phyloP scores from a whole-genome alignment of 2,888 invertebrate species.

The Listrodromus nycthemerus region DNA sequence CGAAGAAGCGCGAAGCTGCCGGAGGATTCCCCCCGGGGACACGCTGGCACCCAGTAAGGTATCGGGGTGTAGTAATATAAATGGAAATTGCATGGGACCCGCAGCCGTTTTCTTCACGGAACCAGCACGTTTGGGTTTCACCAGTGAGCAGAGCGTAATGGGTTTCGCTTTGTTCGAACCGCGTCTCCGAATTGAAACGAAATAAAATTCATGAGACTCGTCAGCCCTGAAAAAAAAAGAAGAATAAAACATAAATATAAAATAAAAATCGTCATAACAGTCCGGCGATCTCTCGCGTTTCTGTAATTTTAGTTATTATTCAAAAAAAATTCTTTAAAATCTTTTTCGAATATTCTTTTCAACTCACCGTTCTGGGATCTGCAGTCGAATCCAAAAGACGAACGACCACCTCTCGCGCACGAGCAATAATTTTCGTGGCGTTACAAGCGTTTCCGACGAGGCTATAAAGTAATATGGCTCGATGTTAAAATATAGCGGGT shows the following conservation, averaged over 20 bases:
- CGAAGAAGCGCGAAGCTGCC: slow-evolving; percentile 28
- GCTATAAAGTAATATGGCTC: slow-evolving; percentile 19
- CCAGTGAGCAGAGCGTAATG: slow-evolving; percentile 69
- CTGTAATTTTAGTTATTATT: background rate
- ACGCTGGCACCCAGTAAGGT: slow-evolving; percentile 41
- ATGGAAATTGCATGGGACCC: slow-evolving; percentile 77
- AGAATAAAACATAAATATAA: background rate
- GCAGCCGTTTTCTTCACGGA: slow-evolving; percentile 61
- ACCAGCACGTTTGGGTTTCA: slow-evolving; percentile 19
- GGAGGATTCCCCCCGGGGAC: slow-evolving; percentile 15
- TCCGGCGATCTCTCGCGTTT: slow-evolving; percentile 13
- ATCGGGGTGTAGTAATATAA: slow-evolving; percentile 78
- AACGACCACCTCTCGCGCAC: background rate
- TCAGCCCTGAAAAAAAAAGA: slow-evolving; percentile 18
- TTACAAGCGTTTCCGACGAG: background rate
- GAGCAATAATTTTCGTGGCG: slow-evolving; percentile 2
- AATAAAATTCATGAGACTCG: slow-evolving; percentile 45
- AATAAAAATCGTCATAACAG: background rate
- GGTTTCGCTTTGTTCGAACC: slow-evolving; percentile 71
- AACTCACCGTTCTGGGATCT: background rate
- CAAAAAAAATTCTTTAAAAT: too few relatives aligned
- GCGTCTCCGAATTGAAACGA: slow-evolving; percentile 45
- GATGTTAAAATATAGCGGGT: slow-evolving; percentile 15
- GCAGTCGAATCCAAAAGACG: background rate
- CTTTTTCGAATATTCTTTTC: background rate